Base-by-base conservation (phyloP, 2,113 vertebrate genomes). In the Menura novaehollandiae region DNA sequence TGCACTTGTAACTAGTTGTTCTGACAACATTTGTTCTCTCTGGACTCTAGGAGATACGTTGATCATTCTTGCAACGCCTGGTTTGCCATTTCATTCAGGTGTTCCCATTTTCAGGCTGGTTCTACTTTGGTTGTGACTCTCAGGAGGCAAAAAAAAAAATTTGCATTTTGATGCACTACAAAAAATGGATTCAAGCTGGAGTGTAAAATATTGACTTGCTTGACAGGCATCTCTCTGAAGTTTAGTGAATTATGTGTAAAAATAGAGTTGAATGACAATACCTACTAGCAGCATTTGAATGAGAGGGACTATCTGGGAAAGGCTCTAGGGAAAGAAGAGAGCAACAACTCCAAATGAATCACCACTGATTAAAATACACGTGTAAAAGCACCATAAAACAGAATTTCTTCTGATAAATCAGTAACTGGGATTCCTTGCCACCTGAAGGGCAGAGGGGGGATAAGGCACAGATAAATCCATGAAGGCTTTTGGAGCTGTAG, bases 191-290 rank as follows among this genome's bases (percentile, higher is more conserved):
- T 96, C 27, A 43, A 23, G 56, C 53, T 93, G 72, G 55, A 90
- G 72, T 77, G 30, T 95, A 92, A 92, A 96, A 81, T 95, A 88
- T 26, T 88, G 79, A 84, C 75, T 97, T 86, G 76, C 60, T 86
- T 88, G 79, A 68, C 72, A 64, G 88, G 44, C n/a, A 46, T 78
- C 73, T 92, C 5, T 4, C 44, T 71, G 56, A 91, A 91, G 52
- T 93, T 95, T 67, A 81, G 88, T 91, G 92, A 81, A 94, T 94
- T 81, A 44, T 14, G 15, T 91, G 64, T 81, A 92, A 88, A 88
- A 86, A 56, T 6, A 81, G 90, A 80, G 76, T 53, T 84, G 92
- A 92, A 88, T 88, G 87, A 77, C 68, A 92, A 37, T 94, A 46
- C 47, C 43, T 77, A 10, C 13, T 12, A 56, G 76, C 60, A 78